phyloP scores from a whole-genome alignment of 2,797 vertebrate species.

The Chelidonichthys spinosus region DNA sequence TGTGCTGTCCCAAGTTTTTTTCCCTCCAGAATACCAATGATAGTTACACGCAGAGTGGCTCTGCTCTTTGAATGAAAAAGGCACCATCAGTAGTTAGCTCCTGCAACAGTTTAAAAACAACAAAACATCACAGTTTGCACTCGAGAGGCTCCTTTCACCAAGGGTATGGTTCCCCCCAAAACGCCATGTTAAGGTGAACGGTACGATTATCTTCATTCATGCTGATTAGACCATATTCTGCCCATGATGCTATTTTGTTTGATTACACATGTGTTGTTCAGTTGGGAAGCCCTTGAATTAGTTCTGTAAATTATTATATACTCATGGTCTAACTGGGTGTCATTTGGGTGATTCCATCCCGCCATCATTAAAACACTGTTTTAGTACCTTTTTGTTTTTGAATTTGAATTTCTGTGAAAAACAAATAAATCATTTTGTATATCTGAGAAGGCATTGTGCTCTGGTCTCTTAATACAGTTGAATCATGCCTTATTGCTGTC shows the following conservation, averaged over 20 bases:
- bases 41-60: slow-evolving; percentile 34
- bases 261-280: slow-evolving; percentile 9
- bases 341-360: background rate
- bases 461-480: slow-evolving; percentile 11
- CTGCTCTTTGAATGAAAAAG: slow-evolving; percentile 69
- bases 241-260: slow-evolving; percentile 16
- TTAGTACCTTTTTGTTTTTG: slow-evolving; percentile 39
- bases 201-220: slow-evolving; percentile 25
- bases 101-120: slow-evolving; percentile 34
- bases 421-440: slow-evolving; percentile 17
- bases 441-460: background rate
- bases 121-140: slow-evolving; percentile 49
- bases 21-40: slow-evolving; percentile 37
- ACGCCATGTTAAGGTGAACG: slow-evolving; percentile 1
- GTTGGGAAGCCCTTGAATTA: slow-evolving; percentile 33
- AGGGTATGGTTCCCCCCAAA: slow-evolving; percentile 13
- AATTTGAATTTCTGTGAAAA: slow-evolving; percentile 21
- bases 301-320: slow-evolving; percentile 3
- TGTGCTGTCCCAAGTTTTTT: slow-evolving; percentile 30
- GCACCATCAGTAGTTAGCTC: slow-evolving; percentile 75
- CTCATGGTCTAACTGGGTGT: background rate
- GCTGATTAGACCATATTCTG: slow-evolving; percentile 27
- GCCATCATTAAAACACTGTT: background rate
- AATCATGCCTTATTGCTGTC: slow-evolving; percentile 11
- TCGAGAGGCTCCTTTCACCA: slow-evolving; percentile 36